These are phyloP conservation scores for Orthonyx spaldingii DNA, from an alignment of 2,113 vertebrate species.

Conservation along the genomic window DNA sequence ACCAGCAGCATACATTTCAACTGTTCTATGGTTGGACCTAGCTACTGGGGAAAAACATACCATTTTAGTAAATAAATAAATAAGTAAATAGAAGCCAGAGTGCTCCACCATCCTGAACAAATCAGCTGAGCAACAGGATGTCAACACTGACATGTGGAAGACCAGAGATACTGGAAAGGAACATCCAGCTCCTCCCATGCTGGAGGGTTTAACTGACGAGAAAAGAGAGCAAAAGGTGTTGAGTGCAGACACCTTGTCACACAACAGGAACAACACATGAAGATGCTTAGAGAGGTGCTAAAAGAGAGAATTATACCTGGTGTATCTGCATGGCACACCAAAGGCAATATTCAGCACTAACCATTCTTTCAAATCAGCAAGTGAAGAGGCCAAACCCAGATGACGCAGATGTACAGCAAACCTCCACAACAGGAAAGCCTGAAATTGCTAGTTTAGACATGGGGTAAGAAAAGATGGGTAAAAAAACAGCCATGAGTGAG, in stretches of 20 bases:
- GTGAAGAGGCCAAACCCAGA: neutral
- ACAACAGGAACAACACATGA: neutral
- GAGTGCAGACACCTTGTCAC: fast-evolving
- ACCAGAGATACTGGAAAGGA: neutral
- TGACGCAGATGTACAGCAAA: fast-evolving
- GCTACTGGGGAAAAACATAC: neutral
- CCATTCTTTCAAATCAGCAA: neutral
- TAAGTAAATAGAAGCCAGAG: neutral
- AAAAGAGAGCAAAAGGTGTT: neutral
- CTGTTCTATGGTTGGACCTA: neutral
- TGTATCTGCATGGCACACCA: neutral
- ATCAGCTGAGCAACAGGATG: neutral
- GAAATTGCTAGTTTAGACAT: neutral
- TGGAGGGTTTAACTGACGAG: neutral
- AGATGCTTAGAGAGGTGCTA: neutral
- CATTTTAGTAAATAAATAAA: neutral
- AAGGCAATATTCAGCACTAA: neutral
- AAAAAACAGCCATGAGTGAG: neutral
- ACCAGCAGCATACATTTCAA: neutral
- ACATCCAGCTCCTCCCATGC: fast-evolving
- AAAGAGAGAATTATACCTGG: neutral
- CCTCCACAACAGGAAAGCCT: neutral
- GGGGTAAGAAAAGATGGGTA: neutral
- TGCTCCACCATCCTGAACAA: neutral
- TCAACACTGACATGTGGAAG: neutral